These are phyloP conservation scores for Entelurus aequoreus DNA, from an alignment of 2,113 vertebrate genomes.

Conservation along the genomic window DNA sequence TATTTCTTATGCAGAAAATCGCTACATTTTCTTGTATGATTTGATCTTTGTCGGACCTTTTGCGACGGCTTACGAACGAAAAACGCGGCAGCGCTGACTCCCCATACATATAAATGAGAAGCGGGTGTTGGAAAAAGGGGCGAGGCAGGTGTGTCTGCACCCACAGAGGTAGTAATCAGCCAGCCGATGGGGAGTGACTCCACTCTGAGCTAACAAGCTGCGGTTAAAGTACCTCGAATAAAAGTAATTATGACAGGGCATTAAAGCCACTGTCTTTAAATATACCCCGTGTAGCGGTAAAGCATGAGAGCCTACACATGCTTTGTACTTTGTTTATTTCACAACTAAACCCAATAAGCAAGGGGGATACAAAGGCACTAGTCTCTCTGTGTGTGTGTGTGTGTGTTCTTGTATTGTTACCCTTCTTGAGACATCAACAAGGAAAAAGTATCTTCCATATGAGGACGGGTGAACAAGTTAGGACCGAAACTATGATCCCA, in stretches of 20 bases:
- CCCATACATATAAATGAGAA: too few relatives aligned
- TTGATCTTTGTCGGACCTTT: too few relatives aligned
- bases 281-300: conserved; percentile 67
- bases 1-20: too few relatives aligned
- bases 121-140: conserved; percentile 2
- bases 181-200: conserved; percentile 70
- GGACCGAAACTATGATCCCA: too few relatives aligned
- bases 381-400: not conserved
- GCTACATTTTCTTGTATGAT: too few relatives aligned
- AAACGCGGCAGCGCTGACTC: too few relatives aligned
- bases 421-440: too few relatives aligned
- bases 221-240: conserved; percentile 62
- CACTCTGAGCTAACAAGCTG: conserved; percentile 58
- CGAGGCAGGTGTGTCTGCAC: conserved; percentile 63
- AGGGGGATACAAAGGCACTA: conserved; percentile 32
- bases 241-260: conserved; percentile 76
- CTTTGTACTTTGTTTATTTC: conserved; percentile 48
- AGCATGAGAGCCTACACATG: conserved; percentile 21
- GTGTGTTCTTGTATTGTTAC: not conserved
- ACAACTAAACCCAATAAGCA: conserved; percentile 51
- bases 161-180: conserved; percentile 70
- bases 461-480: too few relatives aligned
- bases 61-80: too few relatives aligned
- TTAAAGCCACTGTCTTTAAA: conserved; percentile 74
- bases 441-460: too few relatives aligned